Base-by-base conservation (phyloP, 2,797 vertebrate genomes). In the Anguilla anguilla region DNA sequence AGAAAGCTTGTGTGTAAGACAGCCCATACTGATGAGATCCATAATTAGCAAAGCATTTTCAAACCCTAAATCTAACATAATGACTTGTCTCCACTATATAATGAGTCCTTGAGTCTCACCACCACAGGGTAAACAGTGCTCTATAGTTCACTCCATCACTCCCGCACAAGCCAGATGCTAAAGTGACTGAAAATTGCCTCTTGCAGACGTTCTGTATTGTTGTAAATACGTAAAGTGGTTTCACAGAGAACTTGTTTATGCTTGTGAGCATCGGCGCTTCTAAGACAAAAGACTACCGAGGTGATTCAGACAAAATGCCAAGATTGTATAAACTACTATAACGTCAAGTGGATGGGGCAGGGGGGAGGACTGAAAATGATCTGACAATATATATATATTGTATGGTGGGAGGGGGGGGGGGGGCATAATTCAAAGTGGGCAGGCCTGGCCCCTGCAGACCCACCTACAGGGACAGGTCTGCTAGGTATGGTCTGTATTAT, bases 1-100 rank as follows among this genome's bases (percentile, higher is more conserved):
- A 31, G 49, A 49, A 84, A 83, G 31, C 6, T 87, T 28, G 17
- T 84, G 28, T 17, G 64, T 31, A 39, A 43, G 22, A 55, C 64
- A 59, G 19, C 74, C 13, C 74, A 81, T 57, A 31, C 72, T 17
- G 53, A 61, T 61, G 74, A 53, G 43, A 31, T 3, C 49, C 46
- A 6, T 88, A 90, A 93, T 89, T 89, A 90, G 83, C 88, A 49
- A 83, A 69, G 35, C 72, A 43, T 43, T 77, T 77, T 43, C 15
- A 19, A 13, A 39, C 35, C 31, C 35, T 77, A 17, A 39, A 1
- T 15, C 15, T 35, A 77, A 43, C 31, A 43, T 43, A 7, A 35
- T 13, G 11, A 19, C 13, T 77, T 15, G 72, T 43, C 72, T 17
- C 15, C 35, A 0, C 13, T n/a, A 67, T 39, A 31, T 39, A 77